Conservation (phyloP, 1,140 invertebrate species). For the Kradibia gibbosae region DNA sequence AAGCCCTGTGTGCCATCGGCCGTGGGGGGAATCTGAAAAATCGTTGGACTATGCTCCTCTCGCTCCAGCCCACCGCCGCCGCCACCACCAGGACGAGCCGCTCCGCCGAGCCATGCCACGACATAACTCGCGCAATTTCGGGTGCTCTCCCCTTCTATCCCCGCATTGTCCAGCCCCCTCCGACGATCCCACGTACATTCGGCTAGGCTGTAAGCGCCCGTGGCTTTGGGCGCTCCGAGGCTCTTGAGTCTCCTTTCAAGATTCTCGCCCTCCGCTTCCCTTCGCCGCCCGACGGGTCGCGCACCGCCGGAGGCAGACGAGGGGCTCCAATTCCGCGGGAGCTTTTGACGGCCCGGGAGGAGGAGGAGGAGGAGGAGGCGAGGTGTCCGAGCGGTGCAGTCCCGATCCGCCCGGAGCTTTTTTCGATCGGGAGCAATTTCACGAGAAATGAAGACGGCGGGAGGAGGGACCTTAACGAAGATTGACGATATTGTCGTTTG, state of each 20-base stretch:
- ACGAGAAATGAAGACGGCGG: too few species aligned
- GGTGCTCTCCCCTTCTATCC: background rate
- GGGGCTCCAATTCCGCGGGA: background rate
- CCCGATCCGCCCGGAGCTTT: too few species aligned
- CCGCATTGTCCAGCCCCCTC: constrained; percentile 5
- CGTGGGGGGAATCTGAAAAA: constrained; percentile 22
- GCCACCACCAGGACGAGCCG: too few species aligned
- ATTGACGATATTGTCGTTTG: constrained; percentile 19
- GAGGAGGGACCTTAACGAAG: constrained; percentile 2
- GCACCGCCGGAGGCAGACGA: constrained; percentile 30
- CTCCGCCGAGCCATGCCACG: too few species aligned
- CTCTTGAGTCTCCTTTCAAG: too few species aligned
- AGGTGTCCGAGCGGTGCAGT: too few species aligned
- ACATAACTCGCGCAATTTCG: constrained; percentile 31
- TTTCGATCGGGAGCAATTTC: too few species aligned
- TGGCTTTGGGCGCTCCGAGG: constrained; percentile 61
- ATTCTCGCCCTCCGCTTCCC: constrained; percentile 59
- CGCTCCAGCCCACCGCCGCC: background rate
- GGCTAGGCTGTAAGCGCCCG: constrained; percentile 62
- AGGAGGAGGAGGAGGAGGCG: too few species aligned
- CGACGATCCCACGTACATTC: background rate
- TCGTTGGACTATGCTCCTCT: background rate
- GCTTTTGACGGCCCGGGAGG: background rate
- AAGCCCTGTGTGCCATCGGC: background rate
- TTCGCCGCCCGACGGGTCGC: constrained; percentile 31